Conservation (phyloP, 1,140 invertebrate genomes). For the Drosophila cardini region DNA sequence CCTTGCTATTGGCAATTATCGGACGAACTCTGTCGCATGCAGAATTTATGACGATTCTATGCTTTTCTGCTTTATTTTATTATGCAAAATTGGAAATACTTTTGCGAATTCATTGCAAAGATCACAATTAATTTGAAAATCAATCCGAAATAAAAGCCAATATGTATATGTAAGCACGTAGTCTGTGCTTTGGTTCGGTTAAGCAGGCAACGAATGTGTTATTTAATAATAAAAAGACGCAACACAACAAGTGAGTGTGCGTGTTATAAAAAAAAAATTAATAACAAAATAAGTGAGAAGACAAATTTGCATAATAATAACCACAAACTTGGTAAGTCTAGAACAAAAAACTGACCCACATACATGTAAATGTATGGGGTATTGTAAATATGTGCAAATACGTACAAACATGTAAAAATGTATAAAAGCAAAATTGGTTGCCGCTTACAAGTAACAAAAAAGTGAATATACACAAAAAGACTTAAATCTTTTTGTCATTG, state of each 20-base stretch:
- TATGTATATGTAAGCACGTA: slow-evolving; percentile 13
- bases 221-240: slow-evolving; percentile 65
- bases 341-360: slow-evolving; percentile 44
- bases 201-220: slow-evolving; percentile 53
- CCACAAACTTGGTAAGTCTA: slow-evolving; percentile 37
- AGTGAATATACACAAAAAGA: slow-evolving; percentile 24
- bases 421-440: slow-evolving; percentile 42
- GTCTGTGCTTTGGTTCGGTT: slow-evolving; percentile 13
- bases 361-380: slow-evolving; percentile 35
- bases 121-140: slow-evolving; percentile 17
- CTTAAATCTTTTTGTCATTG: neutral
- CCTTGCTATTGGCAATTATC: slow-evolving; percentile 36
- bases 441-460: slow-evolving; percentile 34
- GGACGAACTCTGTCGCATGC: slow-evolving; percentile 45
- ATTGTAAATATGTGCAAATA: slow-evolving; percentile 26
- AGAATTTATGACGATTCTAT: slow-evolving; percentile 48
- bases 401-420: slow-evolving; percentile 31
- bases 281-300: slow-evolving; percentile 11
- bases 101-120: slow-evolving; percentile 28
- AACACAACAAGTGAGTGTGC: slow-evolving; percentile 57
- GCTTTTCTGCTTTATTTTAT: slow-evolving; percentile 42
- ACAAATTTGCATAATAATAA: slow-evolving; percentile 13
- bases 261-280: slow-evolving; percentile 9
- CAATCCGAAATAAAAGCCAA: slow-evolving; percentile 32
- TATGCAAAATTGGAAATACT: slow-evolving; percentile 44